Evolutionary conservation across 2,888 invertebrate genomes (phyloP), one percentile per base, ranked within the genome.

Genomic region (Danaus chrysippus): DNA sequence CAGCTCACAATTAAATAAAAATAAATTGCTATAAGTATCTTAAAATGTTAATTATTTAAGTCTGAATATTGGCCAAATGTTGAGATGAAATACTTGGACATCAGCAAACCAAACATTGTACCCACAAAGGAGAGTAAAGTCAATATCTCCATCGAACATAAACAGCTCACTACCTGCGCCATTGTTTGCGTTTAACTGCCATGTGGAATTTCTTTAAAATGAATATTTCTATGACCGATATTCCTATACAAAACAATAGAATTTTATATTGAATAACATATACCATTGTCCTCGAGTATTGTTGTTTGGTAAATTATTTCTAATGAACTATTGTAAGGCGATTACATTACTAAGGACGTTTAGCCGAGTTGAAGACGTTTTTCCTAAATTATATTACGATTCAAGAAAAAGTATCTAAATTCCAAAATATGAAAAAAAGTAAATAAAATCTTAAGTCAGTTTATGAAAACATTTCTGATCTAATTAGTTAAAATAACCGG

Each of bases 131-230:
- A n/a, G 15, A 8, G 15, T 49, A 8, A 17, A 17, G 49, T 49
- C 49, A 49, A 49, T 49, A 49, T 17, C 23, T 34, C 23, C 17
- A 49, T 10, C 17, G 17, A 10, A 49, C 15, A 46, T n/a, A n/a
- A 17, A 15, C 3, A 17, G 15, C 15, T 15, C 46, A 17, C 49
- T 49, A 49, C 49, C 49, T 49, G 49, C 49, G 46, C 11, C 49
- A 17, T 17, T 49, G 49, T 49, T 49, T 17, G n/a, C 17, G 17
- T n/a, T 49, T 49, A 46, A 46, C 46, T 46, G 46, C 46, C 46
- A 12, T 13, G 46, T 17, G 17, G 17, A 15, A 17, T 49, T 49
- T 17, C 49, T 49, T 17, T 17, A 49, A 49, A 15, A 49, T 17
- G 15, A 15, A 49, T 17, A 15, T 17, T 17, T 11, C 49, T 49